A percentile compares a stretch with the other conserved stretches of the same genome.
Conservation (phyloP, 2,797 vertebrate species). For the Peromyscus melanophrys region DNA sequence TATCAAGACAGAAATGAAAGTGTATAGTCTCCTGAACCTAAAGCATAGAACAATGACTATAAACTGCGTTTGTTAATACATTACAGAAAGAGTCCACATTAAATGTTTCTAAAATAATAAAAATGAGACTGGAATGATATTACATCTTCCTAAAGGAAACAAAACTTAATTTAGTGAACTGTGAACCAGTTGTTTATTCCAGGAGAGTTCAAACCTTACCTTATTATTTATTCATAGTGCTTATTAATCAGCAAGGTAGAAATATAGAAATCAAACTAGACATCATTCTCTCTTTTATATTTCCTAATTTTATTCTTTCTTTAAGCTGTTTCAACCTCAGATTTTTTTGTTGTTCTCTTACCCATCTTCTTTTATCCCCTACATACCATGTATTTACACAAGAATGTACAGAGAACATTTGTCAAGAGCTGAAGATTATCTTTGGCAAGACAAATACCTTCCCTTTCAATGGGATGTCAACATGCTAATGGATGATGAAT, state of each 20-base stretch:
- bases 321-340: background rate
- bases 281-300: background rate
- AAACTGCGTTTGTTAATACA: background rate
- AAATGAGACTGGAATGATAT: background rate
- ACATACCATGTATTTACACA: background rate
- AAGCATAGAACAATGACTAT: background rate
- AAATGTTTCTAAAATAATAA: background rate
- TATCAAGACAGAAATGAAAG: background rate
- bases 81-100: background rate
- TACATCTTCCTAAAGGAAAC: background rate
- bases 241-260: background rate
- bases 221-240: background rate
- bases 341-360: background rate
- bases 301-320: background rate
- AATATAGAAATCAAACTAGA: background rate
- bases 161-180: conserved; percentile 26
- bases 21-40: background rate
- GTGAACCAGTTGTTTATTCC: background rate
- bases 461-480: background rate
- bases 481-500: background rate
- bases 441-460: background rate
- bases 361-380: background rate
- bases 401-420: conserved; percentile 2
- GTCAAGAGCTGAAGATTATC: background rate
- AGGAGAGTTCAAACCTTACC: background rate